A percentile compares a stretch with the other conserved stretches of the same genome.
These are phyloP conservation scores for Luperina nickerlii DNA, from an alignment of 2,888 invertebrate genomes.

Conservation along the genomic window DNA sequence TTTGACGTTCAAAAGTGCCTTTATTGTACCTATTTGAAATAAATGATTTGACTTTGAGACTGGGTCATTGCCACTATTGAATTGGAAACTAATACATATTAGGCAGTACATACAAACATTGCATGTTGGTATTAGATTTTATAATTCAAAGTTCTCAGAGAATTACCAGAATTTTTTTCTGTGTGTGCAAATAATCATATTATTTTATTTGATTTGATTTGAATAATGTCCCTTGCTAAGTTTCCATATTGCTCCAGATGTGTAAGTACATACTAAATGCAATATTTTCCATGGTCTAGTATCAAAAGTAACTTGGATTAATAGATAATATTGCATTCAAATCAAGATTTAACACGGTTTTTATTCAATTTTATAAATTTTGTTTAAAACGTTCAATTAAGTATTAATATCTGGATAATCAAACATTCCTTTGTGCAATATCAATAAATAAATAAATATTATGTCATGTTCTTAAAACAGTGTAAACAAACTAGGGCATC, in stretches of 20 bases:
- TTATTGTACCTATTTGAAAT: no score
- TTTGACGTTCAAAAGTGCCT: no score
- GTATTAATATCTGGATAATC: neutral
- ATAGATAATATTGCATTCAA: neutral
- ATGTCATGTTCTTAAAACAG: neutral
- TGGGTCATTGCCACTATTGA: neutral
- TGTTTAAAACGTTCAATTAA: neutral
- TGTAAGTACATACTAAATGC: neutral
- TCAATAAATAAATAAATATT: neutral
- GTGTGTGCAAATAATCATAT: neutral
- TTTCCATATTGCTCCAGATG: neutral
- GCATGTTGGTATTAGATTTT: neutral
- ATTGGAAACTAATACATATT: neutral
- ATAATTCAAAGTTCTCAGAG: neutral
- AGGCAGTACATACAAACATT: no score
- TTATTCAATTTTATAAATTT: neutral
- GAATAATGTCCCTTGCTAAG: neutral
- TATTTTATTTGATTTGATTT: neutral
- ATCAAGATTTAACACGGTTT: neutral
- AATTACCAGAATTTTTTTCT: neutral
- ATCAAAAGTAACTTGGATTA: neutral
- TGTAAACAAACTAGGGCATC: conserved; percentile 4
- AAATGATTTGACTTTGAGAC: neutral
- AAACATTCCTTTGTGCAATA: neutral
- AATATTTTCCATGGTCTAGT: neutral